Evolutionary conservation across 2,888 invertebrate species (phyloP).

Genomic region (Autographa gamma): DNA sequence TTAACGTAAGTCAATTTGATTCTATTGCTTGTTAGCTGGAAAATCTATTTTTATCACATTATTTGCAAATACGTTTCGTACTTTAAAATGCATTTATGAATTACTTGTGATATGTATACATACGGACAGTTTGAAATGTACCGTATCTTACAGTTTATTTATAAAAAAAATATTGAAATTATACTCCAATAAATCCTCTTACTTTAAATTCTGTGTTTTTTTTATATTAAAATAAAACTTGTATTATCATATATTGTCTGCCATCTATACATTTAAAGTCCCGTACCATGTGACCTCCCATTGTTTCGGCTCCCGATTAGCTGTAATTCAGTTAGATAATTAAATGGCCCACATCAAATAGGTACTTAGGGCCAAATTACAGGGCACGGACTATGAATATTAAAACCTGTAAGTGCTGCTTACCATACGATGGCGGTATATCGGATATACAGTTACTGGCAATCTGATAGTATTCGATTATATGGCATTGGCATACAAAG

Average conservation of each 20-base stretch:
- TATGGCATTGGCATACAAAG: not conserved
- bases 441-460: not conserved
- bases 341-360: constrained; percentile 44
- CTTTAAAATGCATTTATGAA: too few relatives aligned
- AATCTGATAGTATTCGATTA: not conserved
- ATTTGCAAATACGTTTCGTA: too few relatives aligned
- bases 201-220: too few relatives aligned
- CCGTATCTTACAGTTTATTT: too few relatives aligned
- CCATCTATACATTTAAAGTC: constrained; percentile 7
- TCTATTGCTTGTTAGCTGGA: too few relatives aligned
- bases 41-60: too few relatives aligned
- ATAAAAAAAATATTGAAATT: too few relatives aligned
- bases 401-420: constrained; percentile 34
- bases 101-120: too few relatives aligned
- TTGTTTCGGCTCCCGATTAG: constrained; percentile 27
- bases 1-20: too few relatives aligned
- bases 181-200: too few relatives aligned
- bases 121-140: too few relatives aligned
- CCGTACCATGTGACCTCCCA: constrained; percentile 9
- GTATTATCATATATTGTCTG: not conserved
- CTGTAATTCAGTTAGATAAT: constrained; percentile 41
- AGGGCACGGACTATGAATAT: constrained; percentile 38
- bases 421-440: not conserved
- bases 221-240: too few relatives aligned
- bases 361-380: constrained; percentile 40